phyloP scores from a whole-genome alignment of 2,113 vertebrate species.

The Campylomormyrus tamandua region DNA sequence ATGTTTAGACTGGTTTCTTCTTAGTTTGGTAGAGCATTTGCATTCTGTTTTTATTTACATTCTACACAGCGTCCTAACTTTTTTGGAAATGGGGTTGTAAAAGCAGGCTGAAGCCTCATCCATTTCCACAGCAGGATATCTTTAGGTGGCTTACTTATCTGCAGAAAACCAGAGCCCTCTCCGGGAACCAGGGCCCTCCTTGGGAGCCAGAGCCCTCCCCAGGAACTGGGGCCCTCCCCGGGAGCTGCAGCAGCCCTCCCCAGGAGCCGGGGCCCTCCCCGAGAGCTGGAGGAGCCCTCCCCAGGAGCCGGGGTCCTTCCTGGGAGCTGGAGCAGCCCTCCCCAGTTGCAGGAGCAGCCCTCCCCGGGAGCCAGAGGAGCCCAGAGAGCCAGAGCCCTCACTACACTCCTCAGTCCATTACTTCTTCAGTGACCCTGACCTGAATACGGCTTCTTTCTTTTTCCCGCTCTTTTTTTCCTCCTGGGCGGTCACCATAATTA shows the following conservation, averaged over 20 bases:
- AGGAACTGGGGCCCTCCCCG: too few relatives aligned
- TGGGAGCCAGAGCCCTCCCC: too few relatives aligned
- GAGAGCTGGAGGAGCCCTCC: too few relatives aligned
- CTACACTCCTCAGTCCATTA: background rate
- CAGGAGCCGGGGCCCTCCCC: background rate
- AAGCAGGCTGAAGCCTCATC: background rate
- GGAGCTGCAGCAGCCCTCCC: background rate
- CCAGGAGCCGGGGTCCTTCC: too few relatives aligned
- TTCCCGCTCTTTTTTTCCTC: background rate
- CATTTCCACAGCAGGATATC: background rate
- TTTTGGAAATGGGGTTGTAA: background rate
- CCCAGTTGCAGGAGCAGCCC: too few relatives aligned
- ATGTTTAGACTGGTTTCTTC: too few relatives aligned
- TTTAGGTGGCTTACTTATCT: background rate
- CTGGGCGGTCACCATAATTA: background rate
- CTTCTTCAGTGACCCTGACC: constrained; percentile 3
- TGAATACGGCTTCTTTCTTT: background rate
- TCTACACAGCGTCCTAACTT: too few relatives aligned
- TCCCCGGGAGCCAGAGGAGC: background rate
- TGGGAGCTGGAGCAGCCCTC: background rate
- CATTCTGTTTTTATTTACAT: too few relatives aligned
- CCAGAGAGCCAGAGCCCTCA: background rate
- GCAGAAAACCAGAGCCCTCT: background rate
- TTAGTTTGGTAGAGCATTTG: too few relatives aligned
- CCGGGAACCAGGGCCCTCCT: too few relatives aligned